These are phyloP conservation scores for Sturnus vulgaris DNA, from an alignment of 2,113 vertebrate species.

Conservation along the genomic window DNA sequence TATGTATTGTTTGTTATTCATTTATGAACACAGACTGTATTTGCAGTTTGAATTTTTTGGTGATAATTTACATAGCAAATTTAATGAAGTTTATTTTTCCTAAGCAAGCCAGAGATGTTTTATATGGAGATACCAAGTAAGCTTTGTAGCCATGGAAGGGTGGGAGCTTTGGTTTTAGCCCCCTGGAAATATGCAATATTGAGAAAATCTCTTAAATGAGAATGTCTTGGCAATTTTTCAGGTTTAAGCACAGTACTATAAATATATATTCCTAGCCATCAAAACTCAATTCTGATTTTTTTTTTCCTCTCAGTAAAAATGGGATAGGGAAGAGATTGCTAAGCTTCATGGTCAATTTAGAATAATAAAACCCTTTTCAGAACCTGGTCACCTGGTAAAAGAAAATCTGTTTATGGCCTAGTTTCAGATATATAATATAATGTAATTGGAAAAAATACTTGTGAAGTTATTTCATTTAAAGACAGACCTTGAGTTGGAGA, in stretches of 20 bases:
- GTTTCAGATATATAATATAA: slow-evolving; percentile 29
- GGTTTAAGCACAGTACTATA: background rate
- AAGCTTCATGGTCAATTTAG: slow-evolving; percentile 66
- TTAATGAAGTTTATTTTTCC: background rate
- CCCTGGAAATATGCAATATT: background rate
- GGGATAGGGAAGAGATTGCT: slow-evolving; percentile 32
- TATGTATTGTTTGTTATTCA: background rate
- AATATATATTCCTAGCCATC: slow-evolving; percentile 13
- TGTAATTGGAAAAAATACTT: slow-evolving; percentile 16
- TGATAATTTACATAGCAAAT: background rate
- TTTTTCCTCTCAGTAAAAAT: background rate
- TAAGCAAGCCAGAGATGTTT: background rate
- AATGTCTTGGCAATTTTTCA: background rate
- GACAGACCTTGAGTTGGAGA: background rate
- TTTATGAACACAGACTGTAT: background rate
- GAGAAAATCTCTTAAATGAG: background rate
- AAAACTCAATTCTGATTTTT: slow-evolving; percentile 34
- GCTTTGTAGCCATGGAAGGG: background rate
- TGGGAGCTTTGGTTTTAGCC: background rate
- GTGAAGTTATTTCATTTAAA: slow-evolving; percentile 28
- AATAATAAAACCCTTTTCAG: slow-evolving; percentile 64
- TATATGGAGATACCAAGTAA: background rate
- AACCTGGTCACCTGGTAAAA: slow-evolving; percentile 33
- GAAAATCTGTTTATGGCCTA: slow-evolving; percentile 40
- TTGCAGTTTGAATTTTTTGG: background rate